A percentile compares a stretch with the other conserved stretches of the same genome.
phyloP scores from a whole-genome alignment of 2,888 invertebrate genomes.

The Diaperis boleti region DNA sequence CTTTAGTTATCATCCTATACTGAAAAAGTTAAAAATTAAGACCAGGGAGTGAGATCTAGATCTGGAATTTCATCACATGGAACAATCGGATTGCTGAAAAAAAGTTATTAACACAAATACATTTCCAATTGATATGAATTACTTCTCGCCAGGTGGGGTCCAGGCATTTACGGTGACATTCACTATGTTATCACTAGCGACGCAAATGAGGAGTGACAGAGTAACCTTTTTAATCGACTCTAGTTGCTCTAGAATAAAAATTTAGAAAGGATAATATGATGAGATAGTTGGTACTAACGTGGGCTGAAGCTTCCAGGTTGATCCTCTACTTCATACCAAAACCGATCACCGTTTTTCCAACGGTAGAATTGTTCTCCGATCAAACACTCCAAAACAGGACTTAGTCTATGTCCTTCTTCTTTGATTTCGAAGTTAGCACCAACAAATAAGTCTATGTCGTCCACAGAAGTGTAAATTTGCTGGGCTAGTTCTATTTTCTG shows the following conservation, averaged over 20 bases:
- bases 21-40: neutral
- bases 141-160: constrained; percentile 30
- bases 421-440: constrained; percentile 78
- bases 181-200: constrained; percentile 75
- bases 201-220: constrained; percentile 74
- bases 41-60: constrained; percentile 18
- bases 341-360: constrained; percentile 76
- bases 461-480: constrained; percentile 70
- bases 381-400: constrained; percentile 79
- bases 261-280: neutral
- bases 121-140: neutral
- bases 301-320: constrained; percentile 67
- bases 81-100: constrained; percentile 33
- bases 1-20: too few relatives aligned
- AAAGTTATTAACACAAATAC: neutral
- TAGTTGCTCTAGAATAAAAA: constrained; percentile 69
- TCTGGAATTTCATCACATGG: constrained; percentile 18
- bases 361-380: constrained; percentile 80
- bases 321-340: constrained; percentile 76
- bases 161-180: constrained; percentile 38
- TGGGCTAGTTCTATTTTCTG: constrained; percentile 18
- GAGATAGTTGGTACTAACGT: constrained; percentile 55
- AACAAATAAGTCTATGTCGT: constrained; percentile 82
- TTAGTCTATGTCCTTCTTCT: constrained; percentile 73
- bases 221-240: constrained; percentile 74